Evolutionary conservation across 1,140 invertebrate species (phyloP).

Genomic region (Diuraphis noxia): DNA sequence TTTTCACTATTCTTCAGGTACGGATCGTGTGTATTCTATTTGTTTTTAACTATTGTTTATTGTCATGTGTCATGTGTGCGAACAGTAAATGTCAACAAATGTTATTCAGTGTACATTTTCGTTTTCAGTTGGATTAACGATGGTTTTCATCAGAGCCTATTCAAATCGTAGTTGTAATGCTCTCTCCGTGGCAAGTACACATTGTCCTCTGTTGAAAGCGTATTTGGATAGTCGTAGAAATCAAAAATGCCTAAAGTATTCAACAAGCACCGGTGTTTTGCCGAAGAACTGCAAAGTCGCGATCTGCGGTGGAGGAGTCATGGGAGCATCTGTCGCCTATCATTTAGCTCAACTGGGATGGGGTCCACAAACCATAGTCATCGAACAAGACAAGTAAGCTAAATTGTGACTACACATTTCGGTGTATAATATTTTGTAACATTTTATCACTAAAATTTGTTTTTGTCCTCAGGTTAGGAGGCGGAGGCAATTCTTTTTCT

Average conservation of each 20-base stretch:
- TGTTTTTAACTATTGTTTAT: neutral
- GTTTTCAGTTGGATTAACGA: neutral
- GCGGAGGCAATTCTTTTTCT: constrained; percentile 82
- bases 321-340: constrained; percentile 92
- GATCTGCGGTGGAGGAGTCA: constrained; percentile 92
- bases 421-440: neutral
- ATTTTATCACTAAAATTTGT: neutral
- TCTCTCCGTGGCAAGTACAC: neutral
- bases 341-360: constrained; percentile 84
- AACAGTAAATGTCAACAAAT: neutral
- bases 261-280: constrained; percentile 39
- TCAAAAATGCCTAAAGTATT: constrained; percentile 2
- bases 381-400: constrained; percentile 77
- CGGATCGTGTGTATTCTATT: neutral
- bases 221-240: neutral
- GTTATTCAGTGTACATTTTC: neutral
- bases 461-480: constrained; percentile 70
- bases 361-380: constrained; percentile 78
- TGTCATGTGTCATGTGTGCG: neutral
- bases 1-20: neutral
- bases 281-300: constrained; percentile 68
- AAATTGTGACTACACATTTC: neutral
- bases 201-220: neutral
- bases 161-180: neutral
- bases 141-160: constrained; percentile 19